Evolutionary conservation across 2,113 vertebrate genomes (phyloP).

Genomic region (Bostrychus sinensis): DNA sequence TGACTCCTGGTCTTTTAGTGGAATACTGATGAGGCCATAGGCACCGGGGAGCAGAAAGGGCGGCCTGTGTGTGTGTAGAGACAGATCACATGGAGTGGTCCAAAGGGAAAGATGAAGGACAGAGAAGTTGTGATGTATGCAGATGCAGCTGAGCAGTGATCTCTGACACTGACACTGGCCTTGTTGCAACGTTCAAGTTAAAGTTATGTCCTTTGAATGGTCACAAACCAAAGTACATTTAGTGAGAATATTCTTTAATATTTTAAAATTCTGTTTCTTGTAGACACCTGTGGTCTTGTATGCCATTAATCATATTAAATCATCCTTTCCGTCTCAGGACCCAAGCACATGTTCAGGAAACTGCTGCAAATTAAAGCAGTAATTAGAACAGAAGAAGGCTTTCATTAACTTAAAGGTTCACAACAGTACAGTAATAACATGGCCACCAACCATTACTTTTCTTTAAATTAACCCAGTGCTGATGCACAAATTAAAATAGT

Average conservation of each 20-base stretch:
- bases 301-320: conserved; percentile 30
- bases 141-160: not conserved
- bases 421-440: conserved; percentile 1
- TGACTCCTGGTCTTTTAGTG: conserved; percentile 68
- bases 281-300: conserved; percentile 23
- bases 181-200: conserved; percentile 7
- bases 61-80: conserved; percentile 19
- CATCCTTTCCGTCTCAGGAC: conserved; percentile 27
- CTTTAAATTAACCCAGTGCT: conserved; percentile 6
- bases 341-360: conserved; percentile 25
- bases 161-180: no score
- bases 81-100: conserved; percentile 4
- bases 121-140: no score
- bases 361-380: conserved; percentile 1
- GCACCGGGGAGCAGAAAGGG: conserved; percentile 38
- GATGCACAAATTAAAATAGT: conserved; percentile 7
- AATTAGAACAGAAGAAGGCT: conserved; percentile 8
- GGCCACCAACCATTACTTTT: conserved; percentile 16
- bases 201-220: conserved; percentile 22
- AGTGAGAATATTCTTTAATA: conserved; percentile 32
- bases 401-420: conserved; percentile 22
- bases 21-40: conserved; percentile 77
- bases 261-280: conserved; percentile 26
- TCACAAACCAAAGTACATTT: conserved; percentile 41
- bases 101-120: conserved; percentile 34